Evolutionary conservation across 2,888 invertebrate genomes (phyloP).

Genomic region (Prosopocoilus inquinatus): DNA sequence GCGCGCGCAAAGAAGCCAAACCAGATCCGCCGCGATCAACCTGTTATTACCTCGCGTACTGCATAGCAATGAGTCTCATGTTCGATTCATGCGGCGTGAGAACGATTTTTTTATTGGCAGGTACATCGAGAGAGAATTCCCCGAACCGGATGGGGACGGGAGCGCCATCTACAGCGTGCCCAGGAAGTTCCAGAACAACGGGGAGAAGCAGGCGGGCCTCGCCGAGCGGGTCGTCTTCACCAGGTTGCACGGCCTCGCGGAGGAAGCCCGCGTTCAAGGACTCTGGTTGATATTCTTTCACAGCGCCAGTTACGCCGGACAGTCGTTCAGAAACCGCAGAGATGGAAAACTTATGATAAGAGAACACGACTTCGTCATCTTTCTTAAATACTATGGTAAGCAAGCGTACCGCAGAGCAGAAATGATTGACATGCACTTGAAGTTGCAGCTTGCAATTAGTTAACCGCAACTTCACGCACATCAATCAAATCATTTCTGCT

Average conservation of each 20-base stretch:
- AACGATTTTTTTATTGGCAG: constrained; percentile 34
- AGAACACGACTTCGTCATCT: constrained; percentile 47
- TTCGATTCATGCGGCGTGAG: constrained; percentile 31
- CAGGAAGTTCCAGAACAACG: constrained; percentile 34
- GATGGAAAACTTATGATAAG: constrained; percentile 44
- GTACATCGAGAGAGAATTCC: constrained; percentile 43
- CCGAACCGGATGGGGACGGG: constrained; percentile 26
- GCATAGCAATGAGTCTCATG: constrained; percentile 29
- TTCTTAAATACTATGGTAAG: constrained; percentile 40
- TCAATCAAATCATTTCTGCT: too few species aligned
- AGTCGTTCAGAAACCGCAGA: constrained; percentile 41
- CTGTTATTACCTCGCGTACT: constrained; percentile 28
- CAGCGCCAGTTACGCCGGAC: constrained; percentile 42
- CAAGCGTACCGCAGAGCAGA: too few species aligned
- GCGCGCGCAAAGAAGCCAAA: constrained; percentile 26
- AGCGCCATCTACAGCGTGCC: constrained; percentile 39
- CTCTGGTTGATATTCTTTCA: constrained; percentile 45
- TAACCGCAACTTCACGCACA: too few species aligned
- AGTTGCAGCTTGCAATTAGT: too few species aligned
- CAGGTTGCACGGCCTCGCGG: constrained; percentile 31
- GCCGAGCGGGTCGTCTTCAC: constrained; percentile 41
- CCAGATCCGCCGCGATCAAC: constrained; percentile 29
- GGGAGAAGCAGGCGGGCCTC: constrained; percentile 40
- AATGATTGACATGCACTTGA: too few species aligned
- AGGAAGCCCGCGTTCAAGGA: constrained; percentile 21